These are phyloP conservation scores for Drosophila azteca DNA, from an alignment of 1,140 invertebrate genomes.

Conservation along the genomic window DNA sequence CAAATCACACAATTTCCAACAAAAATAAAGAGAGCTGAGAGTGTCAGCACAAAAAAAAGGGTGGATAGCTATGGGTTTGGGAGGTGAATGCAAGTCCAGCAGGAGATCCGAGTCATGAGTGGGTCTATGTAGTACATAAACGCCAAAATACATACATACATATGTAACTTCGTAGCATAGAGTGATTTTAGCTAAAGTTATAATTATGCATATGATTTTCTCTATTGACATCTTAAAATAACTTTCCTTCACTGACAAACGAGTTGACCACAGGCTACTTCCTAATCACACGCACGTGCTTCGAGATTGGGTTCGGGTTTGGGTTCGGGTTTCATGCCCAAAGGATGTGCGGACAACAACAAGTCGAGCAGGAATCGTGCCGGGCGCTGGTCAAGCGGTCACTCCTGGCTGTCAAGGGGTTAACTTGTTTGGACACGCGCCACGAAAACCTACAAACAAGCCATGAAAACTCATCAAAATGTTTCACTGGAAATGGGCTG, in stretches of 20 bases:
- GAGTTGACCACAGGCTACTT: constrained; percentile 47
- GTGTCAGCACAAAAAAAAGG: constrained; percentile 57
- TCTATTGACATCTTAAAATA: constrained; percentile 33
- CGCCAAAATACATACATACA: background rate
- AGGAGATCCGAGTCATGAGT: constrained; percentile 17
- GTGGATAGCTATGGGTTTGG: constrained; percentile 43
- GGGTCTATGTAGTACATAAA: constrained; percentile 1
- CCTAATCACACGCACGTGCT: constrained; percentile 67
- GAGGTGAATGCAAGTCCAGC: constrained; percentile 29
- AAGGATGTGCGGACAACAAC: constrained; percentile 51
- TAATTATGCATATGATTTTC: constrained; percentile 4
- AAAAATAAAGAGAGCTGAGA: constrained; percentile 61
- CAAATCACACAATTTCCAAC: constrained; percentile 68
- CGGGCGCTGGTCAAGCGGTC: constrained; percentile 56
- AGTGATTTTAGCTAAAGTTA: background rate
- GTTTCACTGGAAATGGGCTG: constrained; percentile 26
- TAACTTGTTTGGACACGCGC: constrained; percentile 61
- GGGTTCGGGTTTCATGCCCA: background rate
- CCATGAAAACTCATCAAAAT: constrained; percentile 33
- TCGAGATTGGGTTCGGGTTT: constrained; percentile 16
- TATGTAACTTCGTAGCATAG: background rate
- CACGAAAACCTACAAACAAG: constrained; percentile 36
- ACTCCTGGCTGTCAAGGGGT: constrained; percentile 44
- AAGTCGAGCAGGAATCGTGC: constrained; percentile 35
- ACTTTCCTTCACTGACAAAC: constrained; percentile 29